These are phyloP conservation scores for Hartigia nigra DNA, from an alignment of 2,888 invertebrate species.

Conservation along the genomic window DNA sequence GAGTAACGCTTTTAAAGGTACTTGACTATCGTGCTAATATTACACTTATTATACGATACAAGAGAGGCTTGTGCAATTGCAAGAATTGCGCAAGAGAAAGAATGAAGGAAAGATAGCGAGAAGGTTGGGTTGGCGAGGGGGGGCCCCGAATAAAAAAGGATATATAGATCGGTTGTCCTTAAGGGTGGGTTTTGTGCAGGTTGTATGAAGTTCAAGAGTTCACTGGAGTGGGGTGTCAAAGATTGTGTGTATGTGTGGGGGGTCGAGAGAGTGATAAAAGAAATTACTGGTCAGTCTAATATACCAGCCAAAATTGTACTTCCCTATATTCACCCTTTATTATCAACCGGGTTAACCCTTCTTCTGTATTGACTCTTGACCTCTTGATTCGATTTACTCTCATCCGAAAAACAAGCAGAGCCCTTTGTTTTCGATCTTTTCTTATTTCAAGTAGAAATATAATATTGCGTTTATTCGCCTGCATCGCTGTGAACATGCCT, in stretches of 20 bases:
- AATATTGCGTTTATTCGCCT: neutral
- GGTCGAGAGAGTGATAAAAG: neutral
- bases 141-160: neutral
- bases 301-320: neutral
- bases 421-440: neutral
- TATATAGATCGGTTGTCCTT: neutral
- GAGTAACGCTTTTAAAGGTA: neutral
- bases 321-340: too few species aligned
- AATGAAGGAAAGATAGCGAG: neutral
- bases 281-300: neutral
- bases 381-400: neutral
- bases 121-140: neutral
- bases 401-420: neutral
- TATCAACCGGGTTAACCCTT: neutral
- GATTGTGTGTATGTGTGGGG: too few species aligned
- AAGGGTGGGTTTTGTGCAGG: neutral
- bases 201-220: neutral
- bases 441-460: neutral
- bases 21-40: too few species aligned
- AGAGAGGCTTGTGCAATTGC: neutral
- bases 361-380: neutral
- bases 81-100: neutral
- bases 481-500: too few species aligned
- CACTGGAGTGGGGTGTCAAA: too few species aligned
- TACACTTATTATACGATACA: too few species aligned